Evolutionary conservation across 2,797 vertebrate species (phyloP).

Genomic region (Anisognathus igniventris): DNA sequence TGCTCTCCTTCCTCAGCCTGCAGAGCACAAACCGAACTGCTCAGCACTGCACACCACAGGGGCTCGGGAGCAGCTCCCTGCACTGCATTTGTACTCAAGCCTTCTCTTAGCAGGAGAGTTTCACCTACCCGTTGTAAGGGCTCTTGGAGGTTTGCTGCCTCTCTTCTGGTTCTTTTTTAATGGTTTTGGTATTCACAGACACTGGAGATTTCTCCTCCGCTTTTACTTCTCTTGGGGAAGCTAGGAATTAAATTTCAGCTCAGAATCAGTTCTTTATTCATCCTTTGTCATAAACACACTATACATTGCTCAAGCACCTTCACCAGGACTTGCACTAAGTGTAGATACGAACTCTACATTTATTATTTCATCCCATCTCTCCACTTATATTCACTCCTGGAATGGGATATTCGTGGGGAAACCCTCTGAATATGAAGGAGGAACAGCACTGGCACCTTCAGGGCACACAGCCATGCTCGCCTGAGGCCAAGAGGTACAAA

Average conservation of each 20-base stretch:
- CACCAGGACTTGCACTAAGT: background rate
- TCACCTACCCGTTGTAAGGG: conserved; percentile 92
- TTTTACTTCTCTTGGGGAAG: conserved; percentile 89
- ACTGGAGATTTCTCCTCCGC: conserved; percentile 90
- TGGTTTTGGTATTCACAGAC: conserved; percentile 79
- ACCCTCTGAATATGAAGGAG: rapidly evolving
- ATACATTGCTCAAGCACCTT: background rate
- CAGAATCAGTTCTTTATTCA: background rate
- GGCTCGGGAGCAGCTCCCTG: background rate
- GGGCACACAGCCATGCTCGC: background rate
- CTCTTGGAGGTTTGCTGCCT: conserved; percentile 89
- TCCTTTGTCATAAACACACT: rapidly evolving
- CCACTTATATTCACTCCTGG: background rate
- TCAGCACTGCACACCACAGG: rapidly evolving
- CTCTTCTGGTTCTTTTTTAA: conserved; percentile 91
- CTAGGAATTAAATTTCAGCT: conserved; percentile 51
- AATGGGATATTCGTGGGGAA: rapidly evolving
- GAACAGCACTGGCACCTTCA: background rate
- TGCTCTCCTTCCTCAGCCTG: conserved; percentile 90
- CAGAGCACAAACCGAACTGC: too few species aligned
- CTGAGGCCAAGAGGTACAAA: background rate
- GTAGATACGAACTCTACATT: rapidly evolving
- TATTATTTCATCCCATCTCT: background rate
- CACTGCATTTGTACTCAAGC: rapidly evolving
- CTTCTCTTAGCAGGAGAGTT: rapidly evolving